phyloP scores from a whole-genome alignment of 2,888 invertebrate species.

The Hermaeophaga mercurialis region DNA sequence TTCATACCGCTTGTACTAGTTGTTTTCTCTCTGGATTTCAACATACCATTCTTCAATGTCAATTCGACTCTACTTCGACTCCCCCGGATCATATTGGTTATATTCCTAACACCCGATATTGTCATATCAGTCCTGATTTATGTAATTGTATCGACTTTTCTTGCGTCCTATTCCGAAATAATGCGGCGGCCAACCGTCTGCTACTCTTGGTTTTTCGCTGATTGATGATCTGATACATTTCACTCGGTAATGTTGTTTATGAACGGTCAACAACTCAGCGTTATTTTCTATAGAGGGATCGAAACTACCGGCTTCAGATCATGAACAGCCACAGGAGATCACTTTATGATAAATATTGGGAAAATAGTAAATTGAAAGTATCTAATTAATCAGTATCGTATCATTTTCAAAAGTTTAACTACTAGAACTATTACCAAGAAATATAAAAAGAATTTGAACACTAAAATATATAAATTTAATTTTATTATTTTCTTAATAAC shows the following conservation, averaged over 20 bases:
- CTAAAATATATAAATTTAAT: too few species aligned
- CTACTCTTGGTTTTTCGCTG: slow-evolving; percentile 41
- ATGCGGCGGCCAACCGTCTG: slow-evolving; percentile 30
- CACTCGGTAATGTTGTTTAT: slow-evolving; percentile 42
- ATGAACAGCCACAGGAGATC: neutral
- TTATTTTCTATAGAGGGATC: slow-evolving; percentile 15
- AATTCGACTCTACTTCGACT: slow-evolving; percentile 39
- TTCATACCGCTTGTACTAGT: neutral
- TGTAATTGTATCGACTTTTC: slow-evolving; percentile 57
- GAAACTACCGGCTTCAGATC: neutral
- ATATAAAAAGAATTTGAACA: too few species aligned
- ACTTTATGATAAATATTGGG: too few species aligned
- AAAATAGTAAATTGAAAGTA: too few species aligned
- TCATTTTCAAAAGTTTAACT: too few species aligned
- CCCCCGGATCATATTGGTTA: slow-evolving; percentile 53
- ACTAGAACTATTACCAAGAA: too few species aligned
- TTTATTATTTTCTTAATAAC: neutral
- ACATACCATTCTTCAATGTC: slow-evolving; percentile 46
- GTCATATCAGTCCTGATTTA: slow-evolving; percentile 56
- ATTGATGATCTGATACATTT: slow-evolving; percentile 46
- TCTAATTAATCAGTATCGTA: too few species aligned
- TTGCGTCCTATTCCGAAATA: slow-evolving; percentile 35
- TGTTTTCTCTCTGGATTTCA: slow-evolving; percentile 29
- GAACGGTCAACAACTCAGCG: slow-evolving; percentile 45
- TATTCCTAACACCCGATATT: slow-evolving; percentile 55